Percentiles rank a stretch among this genome's conserved stretches.
phyloP scores from a whole-genome alignment of 92 coral and sea anemone species.

The Actinernus sp. region DNA sequence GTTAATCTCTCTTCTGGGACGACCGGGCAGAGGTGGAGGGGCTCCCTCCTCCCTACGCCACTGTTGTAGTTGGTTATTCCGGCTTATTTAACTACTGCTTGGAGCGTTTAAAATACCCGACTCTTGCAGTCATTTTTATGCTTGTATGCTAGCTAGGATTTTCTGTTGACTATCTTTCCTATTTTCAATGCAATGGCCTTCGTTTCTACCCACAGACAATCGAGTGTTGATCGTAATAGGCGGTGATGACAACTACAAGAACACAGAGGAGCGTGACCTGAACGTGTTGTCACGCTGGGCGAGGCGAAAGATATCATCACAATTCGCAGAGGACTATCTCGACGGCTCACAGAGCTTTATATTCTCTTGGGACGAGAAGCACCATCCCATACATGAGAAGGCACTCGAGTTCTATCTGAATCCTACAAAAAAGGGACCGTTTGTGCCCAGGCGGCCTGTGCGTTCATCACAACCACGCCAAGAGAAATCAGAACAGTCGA shows the following conservation, averaged over 20 bases:
- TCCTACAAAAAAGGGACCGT: slow-evolving; percentile 20
- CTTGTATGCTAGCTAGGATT: too few species aligned
- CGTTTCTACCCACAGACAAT: too few species aligned
- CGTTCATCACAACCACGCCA: not conserved
- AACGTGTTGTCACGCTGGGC: slow-evolving; percentile 64
- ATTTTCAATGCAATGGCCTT: too few species aligned
- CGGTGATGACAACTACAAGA: slow-evolving; percentile 55
- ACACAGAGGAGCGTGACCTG: slow-evolving; percentile 21
- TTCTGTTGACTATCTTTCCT: too few species aligned
- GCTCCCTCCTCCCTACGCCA: too few species aligned
- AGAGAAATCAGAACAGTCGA: not conserved
- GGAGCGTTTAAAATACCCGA: too few species aligned
- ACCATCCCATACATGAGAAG: slow-evolving; percentile 67
- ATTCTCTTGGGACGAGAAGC: slow-evolving; percentile 66
- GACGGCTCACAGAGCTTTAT: slow-evolving; percentile 73
- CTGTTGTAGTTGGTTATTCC: too few species aligned
- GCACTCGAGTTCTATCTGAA: slow-evolving; percentile 58
- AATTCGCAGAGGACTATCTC: slow-evolving; percentile 41
- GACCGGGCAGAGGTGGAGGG: too few species aligned
- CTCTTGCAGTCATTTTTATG: too few species aligned
- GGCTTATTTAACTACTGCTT: too few species aligned
- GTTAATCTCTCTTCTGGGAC: too few species aligned
- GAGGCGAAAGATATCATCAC: slow-evolving; percentile 33
- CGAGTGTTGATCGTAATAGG: slow-evolving; percentile 53
- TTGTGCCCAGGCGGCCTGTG: slow-evolving; percentile 39